Base-by-base conservation (phyloP, 2,888 invertebrate genomes). In the Mythimna impura region DNA sequence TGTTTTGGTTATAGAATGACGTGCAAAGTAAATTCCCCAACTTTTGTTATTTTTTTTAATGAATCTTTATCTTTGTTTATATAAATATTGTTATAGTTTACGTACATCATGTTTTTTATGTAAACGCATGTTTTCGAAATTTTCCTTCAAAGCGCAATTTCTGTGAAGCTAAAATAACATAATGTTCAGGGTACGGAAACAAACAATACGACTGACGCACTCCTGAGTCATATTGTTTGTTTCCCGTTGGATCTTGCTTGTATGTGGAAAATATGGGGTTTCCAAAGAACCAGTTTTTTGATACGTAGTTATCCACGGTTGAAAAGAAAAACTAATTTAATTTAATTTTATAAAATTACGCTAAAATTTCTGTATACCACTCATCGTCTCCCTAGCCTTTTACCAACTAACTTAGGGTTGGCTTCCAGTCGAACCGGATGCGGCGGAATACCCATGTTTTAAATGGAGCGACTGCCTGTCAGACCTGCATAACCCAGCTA, bases 31-130 rank as follows among this genome's bases (percentile, higher is more conserved):
- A 76, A 55, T 66, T 55, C 69, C 57, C 54, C 30, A n/a, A n/a
- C 3, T 30, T 43, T 65, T 81, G 66, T 57, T 40, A 61, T 57
- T 61, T 66, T 25, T 40, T 55, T 66, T n/a, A 66, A 66, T 54
- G 43, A 47, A 14, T 47, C n/a, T 57, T 77, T 76, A 76, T 78
- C 78, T 64, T 25, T 68, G 43, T 81, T 79, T 43, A 74, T 20
- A 50, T 64, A 67, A 67, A 70, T 47, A 81, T 60, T 10, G 77
- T 77, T 47, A 69, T 66, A 52, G 34, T 40, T 80, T 63, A 66
- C n/a, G n/a, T 22, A 54, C 14, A 30, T 60, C 7, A 40, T 61
- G 54, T 79, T 73, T 61, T 70, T 64, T 73, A 61, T 50, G 80
- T 73, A 73, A 66, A 52, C 14, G 57, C n/a, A 63, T 50, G 58